phyloP scores from a whole-genome alignment of 2,888 invertebrate species.

The Leptodirus hochenwartii region DNA sequence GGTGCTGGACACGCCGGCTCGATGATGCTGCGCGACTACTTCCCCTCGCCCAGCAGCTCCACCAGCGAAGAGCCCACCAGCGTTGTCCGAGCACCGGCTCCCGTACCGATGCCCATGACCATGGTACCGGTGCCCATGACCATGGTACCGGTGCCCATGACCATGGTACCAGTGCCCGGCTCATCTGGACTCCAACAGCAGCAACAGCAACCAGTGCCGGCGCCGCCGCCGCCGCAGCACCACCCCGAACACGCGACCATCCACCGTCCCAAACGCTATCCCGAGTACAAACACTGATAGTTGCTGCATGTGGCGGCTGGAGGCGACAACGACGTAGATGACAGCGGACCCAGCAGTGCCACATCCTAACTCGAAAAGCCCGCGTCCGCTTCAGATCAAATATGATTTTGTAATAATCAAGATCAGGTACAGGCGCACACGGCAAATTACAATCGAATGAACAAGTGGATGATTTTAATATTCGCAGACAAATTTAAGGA shows the following conservation, averaged over 20 bases:
- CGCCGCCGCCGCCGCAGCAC: slow-evolving; percentile 21
- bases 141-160: too few relatives aligned
- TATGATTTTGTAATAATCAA: too few relatives aligned
- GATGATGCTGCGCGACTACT: slow-evolving; percentile 36
- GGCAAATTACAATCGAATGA: too few relatives aligned
- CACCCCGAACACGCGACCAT: slow-evolving; percentile 32
- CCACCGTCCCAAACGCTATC: slow-evolving; percentile 41
- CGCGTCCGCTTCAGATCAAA: too few relatives aligned
- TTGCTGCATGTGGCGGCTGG: slow-evolving; percentile 23
- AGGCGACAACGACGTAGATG: slow-evolving; percentile 13
- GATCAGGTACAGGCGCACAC: too few relatives aligned
- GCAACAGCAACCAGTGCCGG: too few relatives aligned
- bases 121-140: slow-evolving; percentile 17
- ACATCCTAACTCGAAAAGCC: too few relatives aligned
- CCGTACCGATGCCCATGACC: too few relatives aligned
- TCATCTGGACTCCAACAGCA: too few relatives aligned
- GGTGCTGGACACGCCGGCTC: too few relatives aligned
- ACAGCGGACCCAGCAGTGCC: slow-evolving; percentile 6
- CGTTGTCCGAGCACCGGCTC: slow-evolving; percentile 32
- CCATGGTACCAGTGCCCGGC: slow-evolving; percentile 18
- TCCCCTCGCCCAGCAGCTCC: slow-evolving; percentile 35
- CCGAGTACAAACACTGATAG: slow-evolving; percentile 63
- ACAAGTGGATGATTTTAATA: too few relatives aligned
- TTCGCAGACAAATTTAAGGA: too few relatives aligned
- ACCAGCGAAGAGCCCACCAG: slow-evolving; percentile 35